Conservation (phyloP, 2,113 vertebrate genomes). For the Dasyornis broadbenti region DNA sequence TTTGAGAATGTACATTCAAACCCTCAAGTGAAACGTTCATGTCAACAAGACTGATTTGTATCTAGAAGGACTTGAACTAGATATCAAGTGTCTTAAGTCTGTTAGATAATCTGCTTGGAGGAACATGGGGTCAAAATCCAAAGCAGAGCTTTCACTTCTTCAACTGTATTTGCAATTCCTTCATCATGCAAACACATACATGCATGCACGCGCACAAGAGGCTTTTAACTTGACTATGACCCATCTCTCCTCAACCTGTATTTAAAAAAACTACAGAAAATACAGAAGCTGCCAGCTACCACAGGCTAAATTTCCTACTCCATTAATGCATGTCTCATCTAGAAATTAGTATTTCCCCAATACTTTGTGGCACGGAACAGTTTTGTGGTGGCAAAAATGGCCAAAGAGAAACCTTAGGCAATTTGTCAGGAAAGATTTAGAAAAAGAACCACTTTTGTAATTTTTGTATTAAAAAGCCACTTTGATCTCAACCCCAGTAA, state of each 20-base stretch:
- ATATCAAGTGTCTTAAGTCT: background rate
- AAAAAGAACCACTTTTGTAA: background rate
- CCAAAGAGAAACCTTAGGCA: background rate
- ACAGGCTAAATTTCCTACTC: background rate
- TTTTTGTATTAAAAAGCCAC: background rate
- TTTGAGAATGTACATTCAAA: background rate
- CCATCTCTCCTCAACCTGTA: background rate
- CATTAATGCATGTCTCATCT: background rate
- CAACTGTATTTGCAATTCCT: background rate
- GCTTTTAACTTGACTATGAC: background rate
- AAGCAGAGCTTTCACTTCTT: background rate
- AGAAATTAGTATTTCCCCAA: background rate
- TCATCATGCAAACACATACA: background rate
- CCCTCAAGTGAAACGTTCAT: background rate
- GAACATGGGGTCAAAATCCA: background rate
- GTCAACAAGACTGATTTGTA: background rate
- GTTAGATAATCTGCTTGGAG: background rate
- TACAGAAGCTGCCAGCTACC: background rate
- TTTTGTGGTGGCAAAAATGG: background rate
- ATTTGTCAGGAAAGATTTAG: background rate
- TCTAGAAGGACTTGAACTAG: background rate
- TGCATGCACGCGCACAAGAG: background rate
- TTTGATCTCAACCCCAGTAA: background rate
- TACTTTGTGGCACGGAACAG: background rate
- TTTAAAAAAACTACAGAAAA: background rate